Conservation (phyloP, 2,888 invertebrate genomes). For the Oasisia sp. region DNA sequence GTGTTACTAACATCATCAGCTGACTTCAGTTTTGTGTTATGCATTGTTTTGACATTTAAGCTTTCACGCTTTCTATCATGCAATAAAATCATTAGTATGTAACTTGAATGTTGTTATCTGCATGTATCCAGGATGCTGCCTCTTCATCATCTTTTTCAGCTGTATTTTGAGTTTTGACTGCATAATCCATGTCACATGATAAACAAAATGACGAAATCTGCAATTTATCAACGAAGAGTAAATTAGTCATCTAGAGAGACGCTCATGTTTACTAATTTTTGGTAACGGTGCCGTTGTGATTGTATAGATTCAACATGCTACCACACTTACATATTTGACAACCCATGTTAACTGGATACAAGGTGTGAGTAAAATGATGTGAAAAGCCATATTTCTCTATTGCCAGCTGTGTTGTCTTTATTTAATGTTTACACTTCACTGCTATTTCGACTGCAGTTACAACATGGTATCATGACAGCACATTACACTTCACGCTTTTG, state of each 20-base stretch:
- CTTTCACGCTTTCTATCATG: background rate
- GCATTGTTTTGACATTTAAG: background rate
- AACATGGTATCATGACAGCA: too few species aligned
- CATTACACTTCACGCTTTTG: too few species aligned
- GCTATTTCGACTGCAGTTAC: too few species aligned
- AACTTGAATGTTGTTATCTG: background rate
- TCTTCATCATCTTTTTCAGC: too few species aligned
- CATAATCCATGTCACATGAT: background rate
- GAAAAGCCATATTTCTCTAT: too few species aligned
- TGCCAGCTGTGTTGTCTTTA: too few species aligned
- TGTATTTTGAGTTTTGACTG: too few species aligned
- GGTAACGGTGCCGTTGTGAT: background rate
- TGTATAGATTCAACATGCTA: background rate
- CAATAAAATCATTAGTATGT: background rate
- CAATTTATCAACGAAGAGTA: background rate
- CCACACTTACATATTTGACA: background rate
- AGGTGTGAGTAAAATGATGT: too few species aligned
- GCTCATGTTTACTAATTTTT: background rate
- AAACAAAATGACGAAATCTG: background rate
- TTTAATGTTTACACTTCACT: too few species aligned
- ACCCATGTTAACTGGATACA: too few species aligned
- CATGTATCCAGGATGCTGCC: background rate
- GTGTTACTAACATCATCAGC: background rate
- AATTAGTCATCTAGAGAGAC: background rate
- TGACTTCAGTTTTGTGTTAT: background rate